Base-by-base conservation (phyloP, 2,888 invertebrate genomes). In the Aporophyla nigra region DNA sequence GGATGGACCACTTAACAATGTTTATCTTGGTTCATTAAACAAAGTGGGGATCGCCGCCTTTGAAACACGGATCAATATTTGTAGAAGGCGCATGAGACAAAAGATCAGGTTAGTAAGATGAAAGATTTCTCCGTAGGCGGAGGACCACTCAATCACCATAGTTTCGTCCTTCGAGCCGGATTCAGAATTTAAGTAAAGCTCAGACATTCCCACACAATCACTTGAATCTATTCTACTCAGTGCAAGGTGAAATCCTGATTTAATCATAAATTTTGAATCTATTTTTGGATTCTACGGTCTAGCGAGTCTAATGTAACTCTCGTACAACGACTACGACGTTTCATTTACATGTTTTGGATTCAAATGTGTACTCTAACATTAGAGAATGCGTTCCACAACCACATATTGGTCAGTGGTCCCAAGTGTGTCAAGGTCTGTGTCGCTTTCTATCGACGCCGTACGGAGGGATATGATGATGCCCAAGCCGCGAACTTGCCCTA, bases 381-480 rank as follows among this genome's bases (percentile, higher is more conserved):
- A 19, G 61, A 49, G 46, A 46, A 43, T 46, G 62, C 33, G 24
- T 74, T 49, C 33, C 46, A 75, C 43, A 33, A 58, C 19, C 62
- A 66, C 56, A 80, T 59, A 71, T 67, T 72, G 65, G 85, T 63
- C 53, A 80, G 63, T 79, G 69, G 73, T 82, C 62, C 68, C 62
- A 49, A 69, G 53, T 59, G 61, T 80, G 88, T 78, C 87, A 88
- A 85, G 88, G 85, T 78, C 70, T 70, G 43, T 73, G 78, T 71
- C 80, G 74, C 88, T 89, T 89, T 87, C 89, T 85, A 87, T 59
- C 70, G 46, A 67, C 21, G 12, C 21, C 51, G 9, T 53, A 58
- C 51, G 62, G 65, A 82, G 67, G 84, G 68, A 58, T 40, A 67
- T 49, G 51, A 66, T 59, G 73, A 74, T 78, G 67, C 1, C 62